Base-by-base conservation (phyloP, 1,140 invertebrate genomes). In the Saxidomus purpurata region DNA sequence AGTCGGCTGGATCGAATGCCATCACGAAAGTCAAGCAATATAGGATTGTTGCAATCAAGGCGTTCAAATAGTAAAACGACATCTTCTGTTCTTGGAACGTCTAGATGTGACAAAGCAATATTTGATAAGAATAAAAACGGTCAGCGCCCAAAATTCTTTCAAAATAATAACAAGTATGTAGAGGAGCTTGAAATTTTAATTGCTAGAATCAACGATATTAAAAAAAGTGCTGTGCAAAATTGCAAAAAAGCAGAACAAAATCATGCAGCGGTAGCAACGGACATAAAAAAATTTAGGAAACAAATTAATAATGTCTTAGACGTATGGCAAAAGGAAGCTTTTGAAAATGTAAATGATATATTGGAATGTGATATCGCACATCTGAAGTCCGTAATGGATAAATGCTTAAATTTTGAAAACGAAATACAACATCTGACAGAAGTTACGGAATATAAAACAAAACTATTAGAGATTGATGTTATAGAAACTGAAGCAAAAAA, bases 281-380 rank as follows among this genome's bases (percentile, higher is more conserved):
- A 74, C n/a, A 74, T 74, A n/a, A 40, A 11, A 17, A 74, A 74
- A 22, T 74, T 19, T n/a, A 74, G 38, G 36, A 74, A 74, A 74
- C 69, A 74, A 19, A 40, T 74, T 43, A 40, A 40, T n/a, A 38
- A 74, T 31, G 38, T 74, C 4, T 15, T 74, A n/a, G 69, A 74
- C 19, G 34, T 38, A 6, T 74, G 69, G 69, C 34, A 74, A 40
- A 40, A 22, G 4, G 36, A 38, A 22, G 19, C n/a, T 4, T 6
- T 38, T 31, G 22, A 34, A 43, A 19, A 40, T 19, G 38, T 74
- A 40, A 40, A 40, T 74, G 22, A 74, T 36, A 36, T 40, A 19
- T 8, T 74, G 31, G 0, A 38, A 3, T 1, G 34, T 19, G 69
- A 74, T 22, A n/a, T 74, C 17, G 34, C 22, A 17, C 9, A 36